These are phyloP conservation scores for Cairina moschata DNA, from an alignment of 2,113 vertebrate species.

Conservation along the genomic window DNA sequence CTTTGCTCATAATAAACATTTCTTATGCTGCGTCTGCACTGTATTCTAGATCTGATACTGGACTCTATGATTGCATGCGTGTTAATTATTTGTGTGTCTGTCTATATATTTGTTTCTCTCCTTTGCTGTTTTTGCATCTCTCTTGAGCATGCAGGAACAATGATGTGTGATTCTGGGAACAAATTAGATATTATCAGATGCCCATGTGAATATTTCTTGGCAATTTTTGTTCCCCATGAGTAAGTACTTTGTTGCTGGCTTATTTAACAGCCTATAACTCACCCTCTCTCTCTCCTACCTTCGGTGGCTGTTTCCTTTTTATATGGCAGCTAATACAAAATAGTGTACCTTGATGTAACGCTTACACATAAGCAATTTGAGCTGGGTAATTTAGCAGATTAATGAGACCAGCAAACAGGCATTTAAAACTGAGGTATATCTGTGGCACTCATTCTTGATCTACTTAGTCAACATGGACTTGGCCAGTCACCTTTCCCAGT, in stretches of 20 bases:
- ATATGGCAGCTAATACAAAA: slow-evolving; percentile 66
- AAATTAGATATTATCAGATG: slow-evolving; percentile 63
- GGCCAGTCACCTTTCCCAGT: slow-evolving; percentile 41
- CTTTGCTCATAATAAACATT: slow-evolving; percentile 50
- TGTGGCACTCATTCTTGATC: slow-evolving; percentile 60
- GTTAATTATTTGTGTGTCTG: slow-evolving; percentile 60
- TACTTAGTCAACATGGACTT: slow-evolving; percentile 51
- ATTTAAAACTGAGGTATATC: slow-evolving; percentile 62
- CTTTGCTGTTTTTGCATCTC: neutral
- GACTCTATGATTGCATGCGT: neutral
- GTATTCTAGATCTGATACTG: neutral
- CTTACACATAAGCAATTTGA: slow-evolving; percentile 68
- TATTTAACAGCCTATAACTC: slow-evolving; percentile 54
- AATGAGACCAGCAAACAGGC: slow-evolving; percentile 57
- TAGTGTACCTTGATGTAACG: slow-evolving; percentile 69
- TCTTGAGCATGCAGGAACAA: slow-evolving; percentile 36
- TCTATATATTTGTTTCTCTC: slow-evolving; percentile 21
- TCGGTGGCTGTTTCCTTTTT: slow-evolving; percentile 61
- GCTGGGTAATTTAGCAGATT: slow-evolving; percentile 75
- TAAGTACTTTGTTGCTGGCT: slow-evolving; percentile 52
- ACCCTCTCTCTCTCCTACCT: slow-evolving; percentile 24
- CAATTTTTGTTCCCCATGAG: slow-evolving; percentile 46
- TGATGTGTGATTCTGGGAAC: slow-evolving; percentile 61
- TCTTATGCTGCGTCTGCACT: slow-evolving; percentile 32
- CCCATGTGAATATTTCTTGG: slow-evolving; percentile 42